A percentile compares a stretch with the other conserved stretches of the same genome.
These are phyloP conservation scores for Pygmarrhopalites habei DNA, from an alignment of 1,140 invertebrate genomes.

Conservation along the genomic window DNA sequence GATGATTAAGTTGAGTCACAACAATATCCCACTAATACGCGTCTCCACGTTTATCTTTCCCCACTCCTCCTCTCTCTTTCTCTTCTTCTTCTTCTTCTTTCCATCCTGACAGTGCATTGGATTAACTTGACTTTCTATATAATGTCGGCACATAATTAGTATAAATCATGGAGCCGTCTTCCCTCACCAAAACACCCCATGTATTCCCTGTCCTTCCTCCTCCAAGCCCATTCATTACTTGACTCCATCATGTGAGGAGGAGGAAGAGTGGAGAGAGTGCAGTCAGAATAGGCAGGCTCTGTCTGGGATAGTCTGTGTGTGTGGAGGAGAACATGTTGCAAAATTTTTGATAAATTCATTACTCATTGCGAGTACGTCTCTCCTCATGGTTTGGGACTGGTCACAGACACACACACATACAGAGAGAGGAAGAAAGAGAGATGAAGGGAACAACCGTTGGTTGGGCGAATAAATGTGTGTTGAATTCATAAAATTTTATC, in stretches of 20 bases:
- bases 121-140: conserved; percentile 18
- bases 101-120: conserved; percentile 1
- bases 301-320: too few relatives aligned
- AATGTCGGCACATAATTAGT: conserved; percentile 20
- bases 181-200: conserved; percentile 8
- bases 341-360: conserved; percentile 1
- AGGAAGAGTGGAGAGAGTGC: not conserved
- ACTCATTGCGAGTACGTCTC: not conserved
- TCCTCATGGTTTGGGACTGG: not conserved
- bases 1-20: conserved; percentile 5
- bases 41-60: not conserved
- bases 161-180: conserved; percentile 15
- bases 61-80: too few relatives aligned
- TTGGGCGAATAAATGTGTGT: not conserved
- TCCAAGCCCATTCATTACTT: too few relatives aligned
- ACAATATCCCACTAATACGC: not conserved
- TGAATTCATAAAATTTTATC: conserved; percentile 7
- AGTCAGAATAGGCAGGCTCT: too few relatives aligned
- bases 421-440: too few relatives aligned
- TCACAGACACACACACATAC: too few relatives aligned
- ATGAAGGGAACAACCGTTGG: not conserved
- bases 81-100: too few relatives aligned
- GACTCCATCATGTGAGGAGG: not conserved
- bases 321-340: too few relatives aligned
- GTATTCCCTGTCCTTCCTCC: not conserved